Conservation (phyloP, 1,140 invertebrate genomes). For the Papilio dardanus region DNA sequence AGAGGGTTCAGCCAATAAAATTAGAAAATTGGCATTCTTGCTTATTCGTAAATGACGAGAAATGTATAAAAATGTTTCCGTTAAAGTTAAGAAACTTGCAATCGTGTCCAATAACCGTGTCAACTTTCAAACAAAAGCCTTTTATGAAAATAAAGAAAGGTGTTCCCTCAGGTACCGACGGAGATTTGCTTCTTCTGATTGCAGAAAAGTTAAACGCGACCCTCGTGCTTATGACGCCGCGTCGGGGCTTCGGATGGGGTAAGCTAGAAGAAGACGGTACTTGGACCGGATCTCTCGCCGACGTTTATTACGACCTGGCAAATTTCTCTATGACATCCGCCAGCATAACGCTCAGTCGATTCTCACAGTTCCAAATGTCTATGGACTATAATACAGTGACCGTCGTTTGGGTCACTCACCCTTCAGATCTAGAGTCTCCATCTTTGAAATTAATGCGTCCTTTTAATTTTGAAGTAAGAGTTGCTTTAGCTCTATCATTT, state of each 20-base stretch:
- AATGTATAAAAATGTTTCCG: constrained; percentile 51
- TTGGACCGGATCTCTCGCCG: constrained; percentile 67
- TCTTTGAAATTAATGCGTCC: constrained; percentile 65
- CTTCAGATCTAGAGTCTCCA: constrained; percentile 49
- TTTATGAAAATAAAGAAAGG: constrained; percentile 59
- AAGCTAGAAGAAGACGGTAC: constrained; percentile 56
- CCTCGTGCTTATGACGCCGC: constrained; percentile 59
- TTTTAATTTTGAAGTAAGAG: constrained; percentile 48
- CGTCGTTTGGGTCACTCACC: constrained; percentile 64
- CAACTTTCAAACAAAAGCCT: constrained; percentile 61
- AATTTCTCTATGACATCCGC: constrained; percentile 73
- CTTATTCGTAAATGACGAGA: constrained; percentile 28
- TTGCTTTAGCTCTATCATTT: constrained; percentile 53
- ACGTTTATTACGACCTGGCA: constrained; percentile 60
- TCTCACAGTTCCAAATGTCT: constrained; percentile 62
- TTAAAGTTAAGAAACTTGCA: constrained; percentile 63
- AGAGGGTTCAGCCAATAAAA: constrained; percentile 44
- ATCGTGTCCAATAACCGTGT: constrained; percentile 58
- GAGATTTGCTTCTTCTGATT: constrained; percentile 60
- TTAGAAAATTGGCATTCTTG: constrained; percentile 42
- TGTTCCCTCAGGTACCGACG: constrained; percentile 59
- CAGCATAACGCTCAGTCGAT: constrained; percentile 57
- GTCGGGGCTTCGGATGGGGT: constrained; percentile 61
- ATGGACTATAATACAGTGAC: constrained; percentile 49
- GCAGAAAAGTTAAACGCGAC: constrained; percentile 58